Evolutionary conservation across 2,888 invertebrate genomes (phyloP), one percentile per base, ranked within the genome.

Genomic region (Cecidostiba fungosa): DNA sequence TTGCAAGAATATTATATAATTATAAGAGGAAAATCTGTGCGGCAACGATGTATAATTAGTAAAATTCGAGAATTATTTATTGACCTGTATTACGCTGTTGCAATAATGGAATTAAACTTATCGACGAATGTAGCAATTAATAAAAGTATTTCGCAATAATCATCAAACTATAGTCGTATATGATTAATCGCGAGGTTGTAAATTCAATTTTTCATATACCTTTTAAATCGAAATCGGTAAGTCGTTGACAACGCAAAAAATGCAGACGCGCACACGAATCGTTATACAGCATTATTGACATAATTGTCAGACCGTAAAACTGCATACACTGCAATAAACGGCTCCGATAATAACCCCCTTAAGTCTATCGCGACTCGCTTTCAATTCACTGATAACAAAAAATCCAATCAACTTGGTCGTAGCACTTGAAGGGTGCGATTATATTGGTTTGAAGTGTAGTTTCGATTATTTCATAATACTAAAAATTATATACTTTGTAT

Each of bases 261-360:
- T n/a, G 54, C 54, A 59, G 54, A 19, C n/a, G 1, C 6, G 10
- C 14, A 66, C 26, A 66, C 26, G 26, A 66, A 66, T 66, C 54
- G 10, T 66, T 66, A 66, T 26, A 66, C 29, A 16, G 66, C 66
- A 29, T 12, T 62, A 62, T 66, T 66, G 66, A 62, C n/a, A 8
- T 66, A 66, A 66, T 66, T 29, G 66, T 66, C 29, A 26, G 29
- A 29, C 66, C 8, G 66, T 66, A 66, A 66, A 66, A 26, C 66
- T 66, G 14, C 62, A 26, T 23, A 14, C n/a, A 23, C 19, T 19
- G 54, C 29, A 26, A 66, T 66, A 66, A 66, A 66, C 66, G 66
- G 14, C 29, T 14, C 14, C 16, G 66, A 66, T 66, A 66, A 66
- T 66, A 14, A 29, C 29, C 66, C 66, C 66, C 26, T 66, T 66